Evolutionary conservation across 1,140 invertebrate species (phyloP).

Genomic region (Campoletis sonorensis): DNA sequence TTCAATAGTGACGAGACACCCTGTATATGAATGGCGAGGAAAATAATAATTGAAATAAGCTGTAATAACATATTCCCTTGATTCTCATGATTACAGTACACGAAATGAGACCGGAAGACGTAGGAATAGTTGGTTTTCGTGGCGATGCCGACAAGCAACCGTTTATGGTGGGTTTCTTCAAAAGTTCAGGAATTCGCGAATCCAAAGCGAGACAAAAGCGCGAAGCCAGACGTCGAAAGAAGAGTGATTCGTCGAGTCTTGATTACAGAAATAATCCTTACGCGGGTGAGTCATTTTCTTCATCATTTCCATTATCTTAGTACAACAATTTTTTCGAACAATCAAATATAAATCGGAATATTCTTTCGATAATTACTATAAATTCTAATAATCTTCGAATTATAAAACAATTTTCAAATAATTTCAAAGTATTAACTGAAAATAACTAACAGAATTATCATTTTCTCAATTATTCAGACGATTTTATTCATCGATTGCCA

Average conservation of each 20-base stretch:
- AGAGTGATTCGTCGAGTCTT: slow-evolving; percentile 68
- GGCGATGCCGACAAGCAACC: slow-evolving; percentile 90
- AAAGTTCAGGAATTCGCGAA: slow-evolving; percentile 78
- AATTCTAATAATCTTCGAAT: too few species aligned
- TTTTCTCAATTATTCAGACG: too few species aligned
- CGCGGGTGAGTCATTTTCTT: slow-evolving; percentile 73
- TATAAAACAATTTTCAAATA: too few species aligned
- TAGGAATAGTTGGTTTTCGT: slow-evolving; percentile 87
- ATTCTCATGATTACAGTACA: slow-evolving; percentile 78
- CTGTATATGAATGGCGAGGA: background rate
- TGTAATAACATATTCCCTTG: slow-evolving; percentile 46
- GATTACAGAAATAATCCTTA: slow-evolving; percentile 79
- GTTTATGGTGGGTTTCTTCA: slow-evolving; percentile 92
- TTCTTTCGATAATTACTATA: too few species aligned
- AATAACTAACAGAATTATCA: too few species aligned
- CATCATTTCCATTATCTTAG: too few species aligned
- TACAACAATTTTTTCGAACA: too few species aligned
- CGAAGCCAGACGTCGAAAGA: slow-evolving; percentile 77
- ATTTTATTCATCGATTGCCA: too few species aligned
- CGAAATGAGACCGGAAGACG: slow-evolving; percentile 88
- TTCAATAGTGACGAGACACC: too few species aligned
- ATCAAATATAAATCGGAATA: too few species aligned
- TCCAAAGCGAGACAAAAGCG: slow-evolving; percentile 73
- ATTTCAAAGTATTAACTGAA: too few species aligned
- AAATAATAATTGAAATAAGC: slow-evolving; percentile 16